Base-by-base conservation (phyloP, 2,797 vertebrate genomes). In the Podarcis siculus region DNA sequence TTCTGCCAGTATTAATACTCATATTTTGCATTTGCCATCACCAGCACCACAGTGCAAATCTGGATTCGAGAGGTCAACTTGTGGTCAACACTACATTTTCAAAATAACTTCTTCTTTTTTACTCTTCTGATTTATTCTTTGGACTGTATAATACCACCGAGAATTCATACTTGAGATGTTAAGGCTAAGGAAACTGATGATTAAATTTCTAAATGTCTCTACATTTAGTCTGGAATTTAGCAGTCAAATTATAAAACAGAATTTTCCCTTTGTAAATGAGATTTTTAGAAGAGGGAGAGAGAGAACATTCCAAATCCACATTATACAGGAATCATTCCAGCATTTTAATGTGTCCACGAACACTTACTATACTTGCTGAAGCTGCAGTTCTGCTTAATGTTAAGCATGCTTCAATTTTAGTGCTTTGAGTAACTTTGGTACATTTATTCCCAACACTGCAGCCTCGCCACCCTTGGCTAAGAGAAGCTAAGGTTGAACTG, bases 11-110 rank as follows among this genome's bases (percentile, higher is more conserved):
- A 85, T 86, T 0, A 30, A 5, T 92, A 92, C 79, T 83, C 90
- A 91, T 88, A 83, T 89, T 17, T 90, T 94, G 93, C 93, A 92
- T 93, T 89, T 95, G 92, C 87, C 90, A 87, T 93, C 92, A 93
- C 91, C 90, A 95, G 94, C 93, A 92, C 91, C 95, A 78, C 78
- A 92, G 86, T 39, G 15, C 73, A 66, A 87, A 93, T 93, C 87
- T 94, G 82, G 93, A 89, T 93, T 90, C 86, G 89, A 83, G 72
- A 89, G 77, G 83, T 86, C 83, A 90, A 83, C 92, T 85, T 94
- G 35, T 83, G 89, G 85, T 91, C 79, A 89, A 85, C 89, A 86
- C 84, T 91, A 37, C 71, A 79, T 83, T 92, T 93, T 85, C 76
- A 90, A 72, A 79, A 82, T 23, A 67, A 55, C 1, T 8, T 10